Base-by-base conservation (phyloP, 2,888 invertebrate species). In the Criorhina ranunculi region DNA sequence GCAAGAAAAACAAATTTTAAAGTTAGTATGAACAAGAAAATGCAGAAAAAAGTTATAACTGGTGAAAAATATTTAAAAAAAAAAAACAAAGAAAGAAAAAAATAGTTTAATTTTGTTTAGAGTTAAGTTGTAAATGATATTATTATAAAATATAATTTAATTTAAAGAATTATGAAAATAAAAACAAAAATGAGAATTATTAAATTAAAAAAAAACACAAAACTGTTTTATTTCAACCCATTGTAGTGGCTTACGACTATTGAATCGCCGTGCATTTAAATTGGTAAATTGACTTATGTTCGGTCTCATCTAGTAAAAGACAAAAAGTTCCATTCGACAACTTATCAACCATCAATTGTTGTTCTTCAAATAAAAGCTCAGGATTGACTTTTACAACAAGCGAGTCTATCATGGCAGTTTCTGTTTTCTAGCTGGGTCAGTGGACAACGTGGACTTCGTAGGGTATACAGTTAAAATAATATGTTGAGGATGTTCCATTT, bases 81-180 rank as follows among this genome's bases (percentile, higher is more conserved):
- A n/a, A n/a, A n/a, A n/a, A n/a, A n/a, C n/a, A 62, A 51, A 42
- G 12, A 53, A 42, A 31, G n/a, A 49, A 49, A 69, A 69, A 55
- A 72, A 85, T 85, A 85, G 85, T 85, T 85, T 85, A 85, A 85
- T 85, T 85, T 85, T 87, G 88, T 90, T 90, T 90, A 90, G 90
- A 72, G 72, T 87, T 91, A 91, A 91, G 91, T 90, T 91, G 91
- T 91, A 91, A 90, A 91, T 90, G 90, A 91, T 91, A 90, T 88
- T 89, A 88, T 89, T 80, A 85, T 85, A 80, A 87, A 89, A 87
- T 89, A 90, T 85, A 88, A 88, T 87, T 87, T 87, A 87, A 87
- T 86, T 86, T 87, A 86, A 87, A 88, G 87, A 87, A 88, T 87
- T 87, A 87, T 70, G 78, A 86, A 82, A 78, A 79, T 76, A 79